Base-by-base conservation (phyloP, 2,888 invertebrate species). In the Agrochola lychnidis region DNA sequence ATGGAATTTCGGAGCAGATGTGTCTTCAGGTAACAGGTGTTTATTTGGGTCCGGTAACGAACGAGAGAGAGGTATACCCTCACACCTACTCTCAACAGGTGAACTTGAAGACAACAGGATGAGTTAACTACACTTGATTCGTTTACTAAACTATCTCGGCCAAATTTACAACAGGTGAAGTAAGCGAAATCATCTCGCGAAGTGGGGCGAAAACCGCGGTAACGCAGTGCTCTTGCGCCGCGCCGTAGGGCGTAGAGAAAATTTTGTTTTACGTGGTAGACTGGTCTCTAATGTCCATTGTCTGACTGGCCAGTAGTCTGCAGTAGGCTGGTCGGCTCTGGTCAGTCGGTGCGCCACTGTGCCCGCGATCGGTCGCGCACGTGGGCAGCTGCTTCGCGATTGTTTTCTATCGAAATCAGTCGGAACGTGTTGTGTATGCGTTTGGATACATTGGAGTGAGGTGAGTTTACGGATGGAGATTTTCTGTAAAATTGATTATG, bases 391-490 rank as follows among this genome's bases (percentile, higher is more conserved):
- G 64, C 61, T 67, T 78, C 72, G 72, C 69, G 69, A 81, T 84
- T 81, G 68, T 79, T 82, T 83, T 69, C 78, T 70, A 76, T 74
- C 77, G 76, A 83, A 84, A 88, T 88, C 73, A 79, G 77, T 81
- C 83, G 76, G 56, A 77, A 78, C 84, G 73, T 87, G 82, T 81
- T 81, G 87, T 87, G 85, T 78, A 81, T 86, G 84, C 78, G 75
- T 80, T 84, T 87, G 88, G 87, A 87, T 87, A 86, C 86, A 79
- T 70, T 88, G 78, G 78, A 84, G 53, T 79, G 53, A 84, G 86
- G 87, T 87, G 62, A 87, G 87, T 86, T 82, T 56, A n/a, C 30
- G 42, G 42, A 70, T 45, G 48, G 48, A 76, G 57, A 71, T 62
- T 67, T 67, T 70, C 59, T 51, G 48, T 14, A 9, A 63, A 19